A percentile compares a stretch with the other conserved stretches of the same genome.
Evolutionary conservation across 2,113 vertebrate genomes (phyloP).

Genomic region (Anolis carolinensis): DNA sequence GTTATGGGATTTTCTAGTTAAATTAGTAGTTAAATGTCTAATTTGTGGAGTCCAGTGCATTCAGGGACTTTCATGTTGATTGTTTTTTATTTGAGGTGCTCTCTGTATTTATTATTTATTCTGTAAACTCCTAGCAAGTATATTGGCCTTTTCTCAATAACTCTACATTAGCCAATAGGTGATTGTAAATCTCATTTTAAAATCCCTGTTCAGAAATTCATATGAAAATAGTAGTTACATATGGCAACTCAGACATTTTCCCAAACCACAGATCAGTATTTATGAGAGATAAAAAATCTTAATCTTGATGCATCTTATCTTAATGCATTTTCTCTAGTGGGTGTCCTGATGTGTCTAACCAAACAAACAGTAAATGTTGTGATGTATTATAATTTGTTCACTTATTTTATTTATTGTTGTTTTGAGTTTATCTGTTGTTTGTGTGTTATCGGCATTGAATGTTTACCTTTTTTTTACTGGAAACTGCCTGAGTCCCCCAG

Average conservation of each 20-base stretch:
- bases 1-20: slow-evolving; percentile 32
- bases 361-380: too few relatives aligned
- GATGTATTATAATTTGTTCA: too few relatives aligned
- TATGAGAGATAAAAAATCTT: neutral
- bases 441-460: too few relatives aligned
- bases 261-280: neutral
- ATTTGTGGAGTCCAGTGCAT: neutral
- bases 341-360: neutral
- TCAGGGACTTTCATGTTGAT: slow-evolving; percentile 15
- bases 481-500: too few relatives aligned
- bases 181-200: slow-evolving; percentile 21
- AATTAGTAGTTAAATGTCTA: slow-evolving; percentile 14
- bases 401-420: too few relatives aligned
- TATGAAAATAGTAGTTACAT: slow-evolving; percentile 2
- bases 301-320: neutral
- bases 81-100: slow-evolving; percentile 21
- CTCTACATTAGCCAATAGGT: slow-evolving; percentile 15
- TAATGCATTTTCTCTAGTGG: neutral
- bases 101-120: slow-evolving; percentile 37
- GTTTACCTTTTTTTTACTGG: too few relatives aligned
- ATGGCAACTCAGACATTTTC: neutral
- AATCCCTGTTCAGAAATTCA: slow-evolving; percentile 5
- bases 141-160: slow-evolving; percentile 18
- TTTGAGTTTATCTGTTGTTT: too few relatives aligned
- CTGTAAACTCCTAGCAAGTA: slow-evolving; percentile 25